These are phyloP conservation scores for Napeogenes sylphis DNA, from an alignment of 2,888 invertebrate genomes.

Conservation along the genomic window DNA sequence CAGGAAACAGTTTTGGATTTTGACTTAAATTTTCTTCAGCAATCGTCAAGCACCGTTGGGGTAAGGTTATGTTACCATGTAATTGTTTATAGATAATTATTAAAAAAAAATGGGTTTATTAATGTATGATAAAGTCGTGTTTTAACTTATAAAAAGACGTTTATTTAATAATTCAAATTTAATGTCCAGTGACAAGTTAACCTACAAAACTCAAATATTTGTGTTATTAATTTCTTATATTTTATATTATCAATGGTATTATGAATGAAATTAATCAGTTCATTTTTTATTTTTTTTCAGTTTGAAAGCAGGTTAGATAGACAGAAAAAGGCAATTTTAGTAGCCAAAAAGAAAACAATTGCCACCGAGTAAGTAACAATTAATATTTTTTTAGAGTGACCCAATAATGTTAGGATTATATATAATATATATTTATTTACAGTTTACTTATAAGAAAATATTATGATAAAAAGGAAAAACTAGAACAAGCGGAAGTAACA, in stretches of 20 bases:
- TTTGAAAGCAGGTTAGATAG: slow-evolving; percentile 36
- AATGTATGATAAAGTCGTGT: too few species aligned
- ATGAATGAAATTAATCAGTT: not conserved
- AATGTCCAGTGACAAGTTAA: too few species aligned
- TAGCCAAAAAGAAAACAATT: slow-evolving; percentile 50
- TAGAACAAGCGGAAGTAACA: slow-evolving; percentile 41
- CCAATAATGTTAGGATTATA: not conserved
- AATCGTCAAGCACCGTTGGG: slow-evolving; percentile 37
- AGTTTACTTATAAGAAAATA: slow-evolving; percentile 49
- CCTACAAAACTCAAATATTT: too few species aligned
- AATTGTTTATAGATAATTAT: slow-evolving; percentile 6
- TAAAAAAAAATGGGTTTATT: too few species aligned
- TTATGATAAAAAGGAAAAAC: slow-evolving; percentile 39
- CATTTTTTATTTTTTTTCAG: slow-evolving; percentile 30
- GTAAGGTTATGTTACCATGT: slow-evolving; percentile 51
- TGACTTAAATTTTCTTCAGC: slow-evolving; percentile 52
- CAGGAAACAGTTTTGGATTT: slow-evolving; percentile 49
- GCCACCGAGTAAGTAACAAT: slow-evolving; percentile 51
- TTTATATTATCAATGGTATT: slow-evolving; percentile 11
- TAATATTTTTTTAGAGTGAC: slow-evolving; percentile 10
- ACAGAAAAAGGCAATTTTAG: slow-evolving; percentile 38
- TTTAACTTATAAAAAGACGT: too few species aligned
- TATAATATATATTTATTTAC: slow-evolving; percentile 26
- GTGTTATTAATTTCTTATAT: not conserved
- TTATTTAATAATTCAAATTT: too few species aligned